Percentiles rank a stretch among this genome's conserved stretches.
Conservation (phyloP, 2,797 vertebrate species). For the Sternotherus odoratus region DNA sequence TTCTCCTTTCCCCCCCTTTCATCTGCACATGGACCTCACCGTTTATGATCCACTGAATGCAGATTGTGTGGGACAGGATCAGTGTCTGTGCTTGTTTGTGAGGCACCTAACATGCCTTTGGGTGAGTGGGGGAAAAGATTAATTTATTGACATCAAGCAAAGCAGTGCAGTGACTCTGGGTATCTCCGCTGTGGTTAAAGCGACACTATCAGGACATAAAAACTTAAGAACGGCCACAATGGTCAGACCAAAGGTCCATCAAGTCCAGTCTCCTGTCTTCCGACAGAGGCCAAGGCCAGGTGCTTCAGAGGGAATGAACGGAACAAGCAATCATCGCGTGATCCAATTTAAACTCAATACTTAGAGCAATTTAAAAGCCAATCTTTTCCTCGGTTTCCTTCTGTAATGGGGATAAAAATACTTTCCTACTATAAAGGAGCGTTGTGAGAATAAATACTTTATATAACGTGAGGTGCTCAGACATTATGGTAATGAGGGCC, state of each 20-base stretch:
- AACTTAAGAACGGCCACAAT: too few relatives aligned
- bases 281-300: too few relatives aligned
- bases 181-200: neutral
- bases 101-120: neutral
- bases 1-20: neutral
- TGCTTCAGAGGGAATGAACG: too few relatives aligned
- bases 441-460: neutral
- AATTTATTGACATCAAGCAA: neutral
- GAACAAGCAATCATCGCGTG: too few relatives aligned
- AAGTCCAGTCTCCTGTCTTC: too few relatives aligned
- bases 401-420: neutral
- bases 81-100: neutral
- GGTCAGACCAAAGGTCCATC: too few relatives aligned
- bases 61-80: neutral
- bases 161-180: neutral
- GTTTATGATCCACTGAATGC: conserved; percentile 19
- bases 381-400: neutral
- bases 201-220: neutral
- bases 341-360: too few relatives aligned
- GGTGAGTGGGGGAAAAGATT: neutral
- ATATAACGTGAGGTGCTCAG: neutral
- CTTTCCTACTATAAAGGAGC: neutral
- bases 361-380: neutral
- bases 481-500: neutral
- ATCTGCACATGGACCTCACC: neutral